Base-by-base conservation (phyloP, 2,113 vertebrate species). In the Clarias magur region DNA sequence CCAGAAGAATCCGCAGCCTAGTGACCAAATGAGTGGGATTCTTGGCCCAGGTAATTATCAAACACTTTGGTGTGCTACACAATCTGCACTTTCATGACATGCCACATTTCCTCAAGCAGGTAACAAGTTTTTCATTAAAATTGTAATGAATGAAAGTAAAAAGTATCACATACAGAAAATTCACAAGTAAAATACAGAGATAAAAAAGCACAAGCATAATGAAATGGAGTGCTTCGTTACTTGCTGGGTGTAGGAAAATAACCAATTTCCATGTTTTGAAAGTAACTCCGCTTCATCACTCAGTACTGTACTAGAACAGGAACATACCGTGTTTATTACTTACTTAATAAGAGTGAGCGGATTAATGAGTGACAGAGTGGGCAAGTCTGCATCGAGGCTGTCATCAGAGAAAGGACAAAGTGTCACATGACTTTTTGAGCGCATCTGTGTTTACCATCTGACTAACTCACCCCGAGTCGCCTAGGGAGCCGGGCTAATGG, bases 371-470 rank as follows among this genome's bases (percentile, higher is more conserved):
- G 89, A 68, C 2, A 30, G 1, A 25, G 57, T 62, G 21, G 53
- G 48, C 16, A 15, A 38, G 53, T 27, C 19, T 25, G 54, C 48
- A 54, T 81, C 19, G 13, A 30, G 56, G 56, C 27, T 60, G 23
- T 60, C 38, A 25, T 38, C 57, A 81, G 57, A 15, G 6, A 81
- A 81, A 80, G 79, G 86, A 85, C 53, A 84, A 54, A 79, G 75
- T 85, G 83, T 87, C 89, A 89, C 80, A 75, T 76, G 86, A 67
- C 79, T 88, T 87, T 84, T 83, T 78, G 87, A 84, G 86, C 75
- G 62, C 88, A 90, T 88, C 76, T 89, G 90, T 90, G 86, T 89
- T 90, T 89, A 88, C 88, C 84, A 89, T 79, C 88, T 89, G 86
- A 84, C 86, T 88, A 81, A 86, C 75, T 88, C 80, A 86, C 65